Evolutionary conservation across 2,888 invertebrate genomes (phyloP).

Genomic region (Hanleya hanleyi): DNA sequence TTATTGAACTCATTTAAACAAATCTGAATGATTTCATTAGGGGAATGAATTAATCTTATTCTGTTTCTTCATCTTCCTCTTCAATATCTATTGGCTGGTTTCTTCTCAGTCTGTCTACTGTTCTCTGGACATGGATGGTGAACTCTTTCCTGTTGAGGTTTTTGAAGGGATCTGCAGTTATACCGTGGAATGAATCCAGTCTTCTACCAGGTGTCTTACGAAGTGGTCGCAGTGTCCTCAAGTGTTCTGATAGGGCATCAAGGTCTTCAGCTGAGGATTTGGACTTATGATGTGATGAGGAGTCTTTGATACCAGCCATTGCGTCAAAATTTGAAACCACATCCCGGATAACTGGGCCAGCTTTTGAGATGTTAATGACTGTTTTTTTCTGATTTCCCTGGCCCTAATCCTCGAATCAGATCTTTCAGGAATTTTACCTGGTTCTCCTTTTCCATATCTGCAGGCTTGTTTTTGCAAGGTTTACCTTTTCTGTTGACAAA

Average conservation of each 20-base stretch:
- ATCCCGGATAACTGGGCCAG: neutral
- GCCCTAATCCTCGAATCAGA: slow-evolving; percentile 24
- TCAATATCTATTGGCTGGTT: neutral
- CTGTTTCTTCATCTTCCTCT: neutral
- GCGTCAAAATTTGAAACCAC: neutral
- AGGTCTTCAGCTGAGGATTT: neutral
- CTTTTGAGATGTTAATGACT: too few relatives aligned
- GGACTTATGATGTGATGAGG: neutral
- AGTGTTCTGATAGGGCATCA: neutral
- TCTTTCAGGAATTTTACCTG: slow-evolving; percentile 25
- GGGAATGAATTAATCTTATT: too few relatives aligned
- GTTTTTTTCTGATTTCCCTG: slow-evolving; percentile 30
- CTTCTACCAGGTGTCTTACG: neutral
- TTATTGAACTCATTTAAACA: too few relatives aligned
- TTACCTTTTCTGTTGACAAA: neutral
- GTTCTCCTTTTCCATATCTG: slow-evolving; percentile 8
- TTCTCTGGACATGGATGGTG: neutral
- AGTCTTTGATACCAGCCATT: too few relatives aligned
- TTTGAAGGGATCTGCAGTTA: neutral
- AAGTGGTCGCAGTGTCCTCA: neutral
- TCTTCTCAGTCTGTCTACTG: neutral
- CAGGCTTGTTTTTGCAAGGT: slow-evolving; percentile 15
- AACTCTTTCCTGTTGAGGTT: neutral
- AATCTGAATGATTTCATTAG: too few relatives aligned
- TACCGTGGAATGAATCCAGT: neutral